Evolutionary conservation across 2,113 vertebrate genomes (phyloP).

Genomic region (Hippoglossus stenolepis): DNA sequence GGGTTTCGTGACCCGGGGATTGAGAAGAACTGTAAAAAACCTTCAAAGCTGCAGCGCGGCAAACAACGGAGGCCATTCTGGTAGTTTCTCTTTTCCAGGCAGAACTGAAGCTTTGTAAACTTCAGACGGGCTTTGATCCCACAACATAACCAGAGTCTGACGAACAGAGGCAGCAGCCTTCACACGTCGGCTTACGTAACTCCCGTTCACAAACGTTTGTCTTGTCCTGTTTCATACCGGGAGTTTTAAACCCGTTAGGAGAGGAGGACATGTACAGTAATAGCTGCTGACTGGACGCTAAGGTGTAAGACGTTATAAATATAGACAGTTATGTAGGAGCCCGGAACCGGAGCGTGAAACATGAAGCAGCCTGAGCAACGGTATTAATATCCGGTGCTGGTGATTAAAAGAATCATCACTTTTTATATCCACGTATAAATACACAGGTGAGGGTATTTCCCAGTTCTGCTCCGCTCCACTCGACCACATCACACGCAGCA

Average conservation of each 20-base stretch:
- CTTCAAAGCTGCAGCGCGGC: constrained; percentile 37
- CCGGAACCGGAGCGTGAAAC: constrained; percentile 22
- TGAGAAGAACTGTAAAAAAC: constrained; percentile 21
- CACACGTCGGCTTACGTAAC: constrained; percentile 22
- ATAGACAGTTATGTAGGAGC: constrained; percentile 42
- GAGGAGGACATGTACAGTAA: constrained; percentile 15
- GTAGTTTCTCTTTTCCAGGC: constrained; percentile 4
- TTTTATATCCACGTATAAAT: constrained; percentile 1
- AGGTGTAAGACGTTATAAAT: constrained; percentile 48
- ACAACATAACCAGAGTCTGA: constrained; percentile 17
- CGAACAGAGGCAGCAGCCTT: neutral
- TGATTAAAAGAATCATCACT: constrained; percentile 1
- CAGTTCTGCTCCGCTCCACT: constrained; percentile 28
- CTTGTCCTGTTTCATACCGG: constrained; percentile 15
- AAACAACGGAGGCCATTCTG: neutral
- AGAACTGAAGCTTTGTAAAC: constrained; percentile 22
- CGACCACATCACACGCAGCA: constrained; percentile 4
- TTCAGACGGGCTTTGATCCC: constrained; percentile 41
- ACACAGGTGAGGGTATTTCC: constrained; percentile 40
- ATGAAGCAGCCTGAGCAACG: constrained; percentile 1
- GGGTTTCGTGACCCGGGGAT: neutral
- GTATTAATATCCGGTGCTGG: constrained; percentile 2
- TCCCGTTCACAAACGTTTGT: constrained; percentile 40
- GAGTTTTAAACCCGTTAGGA: neutral
- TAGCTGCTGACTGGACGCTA: constrained; percentile 31